These are phyloP conservation scores for Pemphredon lugubris DNA, from an alignment of 2,888 invertebrate species.

Conservation along the genomic window DNA sequence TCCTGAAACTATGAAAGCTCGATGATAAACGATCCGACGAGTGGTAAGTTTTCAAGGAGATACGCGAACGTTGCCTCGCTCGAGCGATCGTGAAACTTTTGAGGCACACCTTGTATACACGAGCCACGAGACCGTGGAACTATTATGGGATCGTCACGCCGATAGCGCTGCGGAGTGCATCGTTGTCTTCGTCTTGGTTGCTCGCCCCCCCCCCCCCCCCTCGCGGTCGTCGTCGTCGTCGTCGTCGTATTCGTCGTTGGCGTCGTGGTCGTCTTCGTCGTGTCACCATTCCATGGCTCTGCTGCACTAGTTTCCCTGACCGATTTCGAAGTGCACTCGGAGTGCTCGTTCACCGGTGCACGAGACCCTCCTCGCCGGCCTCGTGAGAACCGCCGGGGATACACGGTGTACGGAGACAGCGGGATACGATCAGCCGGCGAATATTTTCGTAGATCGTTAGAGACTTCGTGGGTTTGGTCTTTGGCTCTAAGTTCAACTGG, in stretches of 20 bases:
- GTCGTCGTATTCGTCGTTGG: slow-evolving; percentile 47
- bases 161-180: slow-evolving; percentile 54
- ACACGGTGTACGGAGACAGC: slow-evolving; percentile 56
- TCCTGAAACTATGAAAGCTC: too few species aligned
- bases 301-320: slow-evolving; percentile 74
- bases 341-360: slow-evolving; percentile 2
- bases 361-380: slow-evolving; percentile 27
- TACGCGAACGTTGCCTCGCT: too few species aligned
- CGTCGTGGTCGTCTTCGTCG: slow-evolving; percentile 51
- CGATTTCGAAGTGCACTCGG: slow-evolving; percentile 68
- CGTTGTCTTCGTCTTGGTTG: slow-evolving; percentile 33
- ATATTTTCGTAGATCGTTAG: slow-evolving; percentile 62
- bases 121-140: slow-evolving; percentile 57
- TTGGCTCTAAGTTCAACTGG: slow-evolving; percentile 12
- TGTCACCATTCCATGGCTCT: slow-evolving; percentile 60
- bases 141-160: slow-evolving; percentile 64
- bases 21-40: too few species aligned
- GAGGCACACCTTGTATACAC: slow-evolving; percentile 25
- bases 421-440: slow-evolving; percentile 53
- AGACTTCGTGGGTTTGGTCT: slow-evolving; percentile 29
- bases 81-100: too few species aligned
- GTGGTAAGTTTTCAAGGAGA: too few species aligned
- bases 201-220: slow-evolving; percentile 28
- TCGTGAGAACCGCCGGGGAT: slow-evolving; percentile 70
- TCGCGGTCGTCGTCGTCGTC: slow-evolving; percentile 40